Evolutionary conservation across 1,140 invertebrate species (phyloP).

Genomic region (Palaemon carinicauda): DNA sequence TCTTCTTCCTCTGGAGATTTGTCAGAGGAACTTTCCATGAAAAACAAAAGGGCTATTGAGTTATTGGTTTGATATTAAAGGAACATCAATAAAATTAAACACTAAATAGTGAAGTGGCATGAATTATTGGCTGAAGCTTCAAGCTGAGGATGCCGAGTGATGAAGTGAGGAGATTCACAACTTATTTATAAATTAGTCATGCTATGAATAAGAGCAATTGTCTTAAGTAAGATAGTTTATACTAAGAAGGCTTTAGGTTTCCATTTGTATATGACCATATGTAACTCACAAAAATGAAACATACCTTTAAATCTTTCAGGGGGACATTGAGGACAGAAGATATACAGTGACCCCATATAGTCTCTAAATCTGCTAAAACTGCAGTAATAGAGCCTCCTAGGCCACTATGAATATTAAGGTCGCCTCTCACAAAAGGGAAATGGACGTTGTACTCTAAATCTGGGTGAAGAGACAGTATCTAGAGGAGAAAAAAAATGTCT

Average conservation of each 20-base stretch:
- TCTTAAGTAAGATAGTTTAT: too few species aligned
- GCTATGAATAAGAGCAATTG: too few species aligned
- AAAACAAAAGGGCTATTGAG: too few species aligned
- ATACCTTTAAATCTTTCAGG: conserved; percentile 76
- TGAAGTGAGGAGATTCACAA: too few species aligned
- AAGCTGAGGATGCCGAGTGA: too few species aligned
- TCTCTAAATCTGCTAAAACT: conserved; percentile 83
- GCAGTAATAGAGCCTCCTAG: conserved; percentile 85
- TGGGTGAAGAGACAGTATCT: conserved; percentile 78
- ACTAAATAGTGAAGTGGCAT: too few species aligned
- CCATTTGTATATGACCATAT: neutral
- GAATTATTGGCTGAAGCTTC: too few species aligned
- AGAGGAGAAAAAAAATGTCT: conserved; percentile 22
- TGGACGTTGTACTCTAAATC: conserved; percentile 82
- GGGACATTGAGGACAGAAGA: conserved; percentile 78
- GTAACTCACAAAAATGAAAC: neutral
- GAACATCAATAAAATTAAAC: too few species aligned
- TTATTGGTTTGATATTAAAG: too few species aligned
- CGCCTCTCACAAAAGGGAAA: conserved; percentile 87
- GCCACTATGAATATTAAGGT: conserved; percentile 83
- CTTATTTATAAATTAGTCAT: too few species aligned
- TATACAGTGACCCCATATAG: conserved; percentile 86
- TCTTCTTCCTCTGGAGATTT: too few species aligned
- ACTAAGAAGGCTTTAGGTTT: neutral
- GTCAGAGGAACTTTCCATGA: too few species aligned